A percentile compares a stretch with the other conserved stretches of the same genome.
These are phyloP conservation scores for Allacma fusca DNA, from an alignment of 2,888 invertebrate species.

Conservation along the genomic window DNA sequence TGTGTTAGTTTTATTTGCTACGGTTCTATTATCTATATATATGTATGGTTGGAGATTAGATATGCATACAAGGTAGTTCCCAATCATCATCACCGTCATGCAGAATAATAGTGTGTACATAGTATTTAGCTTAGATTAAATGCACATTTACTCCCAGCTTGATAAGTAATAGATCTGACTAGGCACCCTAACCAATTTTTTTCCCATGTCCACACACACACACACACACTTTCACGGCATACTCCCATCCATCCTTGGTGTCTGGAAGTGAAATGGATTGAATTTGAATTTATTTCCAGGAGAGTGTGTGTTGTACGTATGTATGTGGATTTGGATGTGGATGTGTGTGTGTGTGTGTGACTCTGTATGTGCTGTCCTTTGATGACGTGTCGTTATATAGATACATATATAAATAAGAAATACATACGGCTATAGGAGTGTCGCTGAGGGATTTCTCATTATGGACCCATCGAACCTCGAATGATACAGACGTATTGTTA, in stretches of 20 bases:
- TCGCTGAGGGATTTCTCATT: conserved; percentile 28
- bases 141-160: conserved; percentile 22
- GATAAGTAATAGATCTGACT: too few species aligned
- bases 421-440: not conserved
- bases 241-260: conserved; percentile 28
- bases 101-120: not conserved
- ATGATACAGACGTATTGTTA: conserved; percentile 23
- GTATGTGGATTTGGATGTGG: not conserved
- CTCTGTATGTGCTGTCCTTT: not conserved
- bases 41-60: too few species aligned
- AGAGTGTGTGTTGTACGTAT: not conserved
- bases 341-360: not conserved
- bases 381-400: not conserved
- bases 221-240: not conserved
- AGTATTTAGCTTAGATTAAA: conserved; percentile 21
- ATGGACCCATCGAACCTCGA: conserved; percentile 11
- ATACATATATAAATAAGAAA: not conserved
- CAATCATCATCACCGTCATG: not conserved
- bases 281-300: conserved; percentile 55
- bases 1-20: too few species aligned
- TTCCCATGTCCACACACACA: conserved; percentile 19
- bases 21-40: too few species aligned
- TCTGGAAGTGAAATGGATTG: conserved; percentile 56
- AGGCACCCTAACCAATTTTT: not conserved
- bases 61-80: too few species aligned